Base-by-base conservation (phyloP, 2,888 invertebrate species). In the Aspidapion aeneum region DNA sequence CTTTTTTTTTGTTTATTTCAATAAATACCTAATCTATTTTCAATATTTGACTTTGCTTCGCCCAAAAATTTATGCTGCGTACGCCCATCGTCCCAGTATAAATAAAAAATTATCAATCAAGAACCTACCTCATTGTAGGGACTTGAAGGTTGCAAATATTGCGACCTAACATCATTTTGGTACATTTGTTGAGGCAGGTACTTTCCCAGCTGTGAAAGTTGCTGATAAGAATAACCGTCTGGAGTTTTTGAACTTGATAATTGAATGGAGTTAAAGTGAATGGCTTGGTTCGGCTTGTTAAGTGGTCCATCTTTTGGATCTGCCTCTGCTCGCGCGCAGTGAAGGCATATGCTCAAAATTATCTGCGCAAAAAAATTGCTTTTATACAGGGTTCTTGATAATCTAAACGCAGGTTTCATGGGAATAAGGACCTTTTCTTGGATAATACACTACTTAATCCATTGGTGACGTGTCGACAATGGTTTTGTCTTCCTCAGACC, bases 171-270 rank as follows among this genome's bases (percentile, higher is more conserved):
- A 18, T 66, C 62, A 51, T 65, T 68, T 57, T 69, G 72, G 60
- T 66, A 62, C 55, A 69, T 54, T 22, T 70, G 72, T 57, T 74
- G 73, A 9, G 69, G 63, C 56, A 68, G 68, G 55, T 62, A 67
- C 58, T 71, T 70, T 17, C 70, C 71, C 58, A 68, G 71, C 21
- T 64, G 61, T 21, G 64, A 60, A n/a, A 64, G 35, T 22, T 64
- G 66, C 35, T 68, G 71, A 56, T 64, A 69, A 35, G 61, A 62
- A 18, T 64, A 57, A 48, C 59, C 50, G 17, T 72, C 72, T 18
- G 69, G 70, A 55, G 71, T 72, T 5, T 62, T 62, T 3, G 66
- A 63, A 17, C 62, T 51, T 18, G 60, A 51, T 17, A 69, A 51
- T 12, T 63, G 57, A 35, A 35, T 57, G 19, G 69, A 51, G 51